Evolutionary conservation across 2,113 vertebrate species (phyloP).

Genomic region (Engystomops pustulosus): DNA sequence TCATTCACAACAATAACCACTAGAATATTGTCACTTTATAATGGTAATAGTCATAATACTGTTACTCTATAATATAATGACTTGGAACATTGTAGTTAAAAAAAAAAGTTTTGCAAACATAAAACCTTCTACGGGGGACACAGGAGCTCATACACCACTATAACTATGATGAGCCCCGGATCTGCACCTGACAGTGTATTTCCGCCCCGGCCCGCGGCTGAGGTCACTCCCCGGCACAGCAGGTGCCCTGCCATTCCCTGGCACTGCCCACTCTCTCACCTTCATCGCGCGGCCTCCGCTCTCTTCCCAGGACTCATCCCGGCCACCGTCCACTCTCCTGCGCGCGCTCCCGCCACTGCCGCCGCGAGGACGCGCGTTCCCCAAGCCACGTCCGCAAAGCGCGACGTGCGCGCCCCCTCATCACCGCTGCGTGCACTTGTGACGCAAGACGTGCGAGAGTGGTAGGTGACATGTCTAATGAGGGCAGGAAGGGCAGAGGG

Average conservation of each 20-base stretch:
- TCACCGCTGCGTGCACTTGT: no score
- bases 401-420: not conserved
- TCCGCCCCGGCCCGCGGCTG: not conserved
- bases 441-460: not conserved
- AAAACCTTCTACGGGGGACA: no score
- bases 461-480: not conserved
- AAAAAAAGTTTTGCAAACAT: no score
- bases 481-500: not conserved
- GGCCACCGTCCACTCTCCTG: conserved; percentile 47
- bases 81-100: no score
- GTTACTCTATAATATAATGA: no score
- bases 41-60: no score
- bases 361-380: not conserved
- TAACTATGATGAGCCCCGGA: no score
- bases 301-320: not conserved
- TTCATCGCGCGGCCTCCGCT: not conserved
- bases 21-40: no score
- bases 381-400: conserved; percentile 39
- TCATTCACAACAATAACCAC: no score
- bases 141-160: no score
- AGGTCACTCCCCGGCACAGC: not conserved
- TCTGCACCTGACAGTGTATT: not conserved
- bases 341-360: conserved; percentile 10
- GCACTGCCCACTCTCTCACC: conserved; percentile 1
- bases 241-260: not conserved